Conservation (phyloP, 1,140 invertebrate genomes). For the Drosophila kepulauana region DNA sequence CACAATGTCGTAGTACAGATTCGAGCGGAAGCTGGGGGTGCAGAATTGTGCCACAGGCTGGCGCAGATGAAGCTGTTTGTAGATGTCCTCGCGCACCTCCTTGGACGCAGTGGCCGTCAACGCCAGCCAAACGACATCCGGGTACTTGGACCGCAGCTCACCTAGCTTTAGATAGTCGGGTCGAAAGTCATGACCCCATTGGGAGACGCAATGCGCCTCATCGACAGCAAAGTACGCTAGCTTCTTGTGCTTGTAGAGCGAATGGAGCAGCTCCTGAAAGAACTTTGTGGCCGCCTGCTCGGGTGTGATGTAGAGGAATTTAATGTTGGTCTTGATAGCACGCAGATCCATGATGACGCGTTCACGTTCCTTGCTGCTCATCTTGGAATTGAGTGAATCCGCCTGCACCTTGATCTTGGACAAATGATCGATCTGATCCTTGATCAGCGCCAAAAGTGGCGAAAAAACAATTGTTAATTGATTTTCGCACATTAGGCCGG, state of each 20-base stretch:
- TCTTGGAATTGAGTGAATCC: conserved; percentile 95
- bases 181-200: conserved; percentile 99
- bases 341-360: conserved; percentile 91
- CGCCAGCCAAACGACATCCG: conserved; percentile 92
- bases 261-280: conserved; percentile 89
- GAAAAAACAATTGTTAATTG: conserved; percentile 95
- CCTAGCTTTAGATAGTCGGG: conserved; percentile 97
- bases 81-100: conserved; percentile 90
- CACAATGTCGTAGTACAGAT: conserved; percentile 94
- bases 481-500: conserved; percentile 90
- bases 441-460: conserved; percentile 95
- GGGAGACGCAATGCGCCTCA: conserved; percentile 98
- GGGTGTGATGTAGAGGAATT: conserved; percentile 96
- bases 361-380: conserved; percentile 90
- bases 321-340: conserved; percentile 89
- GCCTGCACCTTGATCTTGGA: conserved; percentile 90
- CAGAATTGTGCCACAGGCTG: conserved; percentile 88
- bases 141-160: conserved; percentile 89
- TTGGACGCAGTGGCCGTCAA: conserved; percentile 97
- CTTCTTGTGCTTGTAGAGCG: conserved; percentile 88
- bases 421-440: conserved; percentile 92
- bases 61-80: conserved; percentile 88
- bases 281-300: conserved; percentile 93
- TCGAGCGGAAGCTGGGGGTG: conserved; percentile 92
- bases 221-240: conserved; percentile 95